Percentiles rank a stretch among this genome's conserved stretches.
These are phyloP conservation scores for Macrobrachium rosenbergii DNA, from an alignment of 1,140 invertebrate species.

Conservation along the genomic window DNA sequence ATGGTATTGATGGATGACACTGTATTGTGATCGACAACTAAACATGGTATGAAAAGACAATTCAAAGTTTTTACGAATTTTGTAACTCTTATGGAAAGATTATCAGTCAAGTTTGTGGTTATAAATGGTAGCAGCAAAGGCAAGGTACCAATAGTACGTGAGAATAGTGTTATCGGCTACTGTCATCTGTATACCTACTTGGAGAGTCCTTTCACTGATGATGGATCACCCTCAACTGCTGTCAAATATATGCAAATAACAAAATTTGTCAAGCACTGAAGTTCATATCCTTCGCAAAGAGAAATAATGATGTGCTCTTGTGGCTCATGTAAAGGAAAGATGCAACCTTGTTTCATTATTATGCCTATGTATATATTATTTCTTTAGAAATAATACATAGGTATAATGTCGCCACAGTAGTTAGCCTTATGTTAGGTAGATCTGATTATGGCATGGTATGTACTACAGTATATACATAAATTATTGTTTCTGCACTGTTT, in stretches of 20 bases:
- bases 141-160: background rate
- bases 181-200: background rate
- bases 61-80: background rate
- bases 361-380: no score
- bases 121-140: background rate
- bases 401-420: no score
- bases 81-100: background rate
- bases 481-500: no score
- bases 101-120: background rate
- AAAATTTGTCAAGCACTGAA: no score
- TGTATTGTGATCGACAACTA: background rate
- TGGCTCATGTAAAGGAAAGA: background rate
- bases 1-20: slow-evolving; percentile 14
- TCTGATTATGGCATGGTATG: no score
- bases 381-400: background rate
- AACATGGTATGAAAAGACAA: background rate
- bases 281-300: no score
- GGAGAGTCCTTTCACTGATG: slow-evolving; percentile 6
- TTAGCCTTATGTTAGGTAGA: no score
- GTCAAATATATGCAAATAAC: no score
- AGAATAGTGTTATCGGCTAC: background rate
- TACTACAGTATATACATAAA: no score
- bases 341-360: no score
- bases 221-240: background rate
- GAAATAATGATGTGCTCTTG: background rate